These are phyloP conservation scores for Ophion obscuratus DNA, from an alignment of 2,888 invertebrate genomes.

Conservation along the genomic window DNA sequence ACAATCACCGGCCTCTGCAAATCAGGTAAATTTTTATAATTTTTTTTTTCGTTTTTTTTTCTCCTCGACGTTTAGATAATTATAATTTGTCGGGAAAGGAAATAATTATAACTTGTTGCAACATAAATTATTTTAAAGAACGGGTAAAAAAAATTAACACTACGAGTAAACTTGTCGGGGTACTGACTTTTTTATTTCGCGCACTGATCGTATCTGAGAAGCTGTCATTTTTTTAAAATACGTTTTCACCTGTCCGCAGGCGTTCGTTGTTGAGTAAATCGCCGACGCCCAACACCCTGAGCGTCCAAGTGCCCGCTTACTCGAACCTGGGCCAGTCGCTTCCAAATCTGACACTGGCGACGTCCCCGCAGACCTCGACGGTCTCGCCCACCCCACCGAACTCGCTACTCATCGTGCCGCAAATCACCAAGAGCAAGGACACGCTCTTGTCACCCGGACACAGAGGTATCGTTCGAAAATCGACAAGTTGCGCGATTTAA, in stretches of 20 bases:
- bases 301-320: conserved; percentile 88
- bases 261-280: conserved; percentile 83
- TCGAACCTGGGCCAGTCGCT: conserved; percentile 91
- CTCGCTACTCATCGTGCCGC: conserved; percentile 83
- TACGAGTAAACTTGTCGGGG: background rate
- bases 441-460: conserved; percentile 83
- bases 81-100: background rate
- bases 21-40: conserved; percentile 74
- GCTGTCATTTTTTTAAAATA: background rate
- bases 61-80: background rate
- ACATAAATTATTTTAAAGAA: background rate
- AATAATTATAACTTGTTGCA: background rate
- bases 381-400: conserved; percentile 83
- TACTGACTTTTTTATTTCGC: no score
- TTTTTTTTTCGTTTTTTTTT: background rate
- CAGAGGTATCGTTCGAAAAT: conserved; percentile 74
- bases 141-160: background rate
- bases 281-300: conserved; percentile 89
- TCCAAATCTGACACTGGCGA: conserved; percentile 88
- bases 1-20: conserved; percentile 80
- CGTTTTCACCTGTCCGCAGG: conserved; percentile 71
- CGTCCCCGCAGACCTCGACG: conserved; percentile 82
- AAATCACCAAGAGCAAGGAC: conserved; percentile 84
- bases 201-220: no score
- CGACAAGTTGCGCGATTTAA: no score